Percentiles rank a stretch among this genome's conserved stretches.
These are phyloP conservation scores for Orthosia incerta DNA, from an alignment of 2,888 invertebrate species.

Conservation along the genomic window DNA sequence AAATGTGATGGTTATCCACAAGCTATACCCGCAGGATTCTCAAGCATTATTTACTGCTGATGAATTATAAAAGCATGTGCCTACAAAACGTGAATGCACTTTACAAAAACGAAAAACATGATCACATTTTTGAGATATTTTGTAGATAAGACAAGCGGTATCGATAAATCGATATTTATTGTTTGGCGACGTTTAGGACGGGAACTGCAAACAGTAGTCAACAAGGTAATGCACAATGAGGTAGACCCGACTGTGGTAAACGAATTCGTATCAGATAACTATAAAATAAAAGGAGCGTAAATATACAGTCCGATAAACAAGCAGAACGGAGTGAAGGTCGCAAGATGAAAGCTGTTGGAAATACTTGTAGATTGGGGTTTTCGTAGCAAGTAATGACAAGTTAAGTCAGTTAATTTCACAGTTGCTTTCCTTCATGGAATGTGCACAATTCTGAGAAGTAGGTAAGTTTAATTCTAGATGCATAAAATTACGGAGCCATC, in stretches of 20 bases:
- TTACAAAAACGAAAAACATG: constrained; percentile 29
- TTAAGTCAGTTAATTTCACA: constrained; percentile 48
- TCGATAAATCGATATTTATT: constrained; percentile 74
- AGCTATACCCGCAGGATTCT: constrained; percentile 23
- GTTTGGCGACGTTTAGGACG: constrained; percentile 57
- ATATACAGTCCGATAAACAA: constrained; percentile 82
- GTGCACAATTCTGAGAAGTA: constrained; percentile 34
- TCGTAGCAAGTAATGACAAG: constrained; percentile 51
- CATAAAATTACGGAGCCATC: constrained; percentile 10
- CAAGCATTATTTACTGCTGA: constrained; percentile 35
- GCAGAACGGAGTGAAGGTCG: constrained; percentile 78
- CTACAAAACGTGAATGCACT: constrained; percentile 34
- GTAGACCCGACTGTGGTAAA: constrained; percentile 70
- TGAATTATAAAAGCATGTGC: constrained; percentile 23
- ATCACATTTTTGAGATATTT: constrained; percentile 49
- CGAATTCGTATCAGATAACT: constrained; percentile 78
- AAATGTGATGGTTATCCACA: constrained; percentile 46
- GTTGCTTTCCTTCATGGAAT: constrained; percentile 46
- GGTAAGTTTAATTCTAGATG: constrained; percentile 34
- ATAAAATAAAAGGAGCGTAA: constrained; percentile 83
- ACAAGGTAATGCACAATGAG: constrained; percentile 69
- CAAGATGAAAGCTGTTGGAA: constrained; percentile 74
- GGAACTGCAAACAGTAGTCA: constrained; percentile 71
- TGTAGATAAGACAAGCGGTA: constrained; percentile 67
- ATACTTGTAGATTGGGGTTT: constrained; percentile 60